These are phyloP conservation scores for Scaptomyza tumidula DNA, from an alignment of 2,888 invertebrate genomes.

Conservation along the genomic window DNA sequence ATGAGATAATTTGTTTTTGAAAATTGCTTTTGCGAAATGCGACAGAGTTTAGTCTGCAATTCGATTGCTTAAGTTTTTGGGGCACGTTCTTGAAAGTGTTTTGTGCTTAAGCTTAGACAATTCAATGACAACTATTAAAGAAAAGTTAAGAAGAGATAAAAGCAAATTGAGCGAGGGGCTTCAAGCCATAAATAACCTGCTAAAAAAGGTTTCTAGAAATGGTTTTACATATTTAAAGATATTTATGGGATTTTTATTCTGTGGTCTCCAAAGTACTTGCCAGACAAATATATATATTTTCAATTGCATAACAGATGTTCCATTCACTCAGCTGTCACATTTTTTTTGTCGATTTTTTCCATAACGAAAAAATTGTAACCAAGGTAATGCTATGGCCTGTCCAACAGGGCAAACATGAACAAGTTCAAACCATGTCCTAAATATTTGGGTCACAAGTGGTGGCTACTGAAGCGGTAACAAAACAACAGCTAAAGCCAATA, in stretches of 20 bases:
- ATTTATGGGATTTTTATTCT: too few relatives aligned
- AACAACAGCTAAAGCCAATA: conserved; percentile 35
- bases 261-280: too few relatives aligned
- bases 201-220: background rate
- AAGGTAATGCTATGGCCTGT: conserved; percentile 30
- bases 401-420: conserved; percentile 32
- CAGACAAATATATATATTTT: background rate
- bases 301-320: conserved; percentile 28
- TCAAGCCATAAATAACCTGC: too few relatives aligned
- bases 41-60: conserved; percentile 10
- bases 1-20: conserved; percentile 50
- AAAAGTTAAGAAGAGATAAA: background rate
- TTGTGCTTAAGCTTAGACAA: background rate
- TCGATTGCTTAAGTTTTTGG: conserved; percentile 25
- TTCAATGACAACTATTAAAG: background rate
- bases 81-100: background rate
- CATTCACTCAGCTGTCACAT: conserved; percentile 13
- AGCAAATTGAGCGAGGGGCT: too few relatives aligned
- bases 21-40: conserved; percentile 26
- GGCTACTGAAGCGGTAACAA: conserved; percentile 27
- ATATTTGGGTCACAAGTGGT: conserved; percentile 47
- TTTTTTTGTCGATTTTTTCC: background rate
- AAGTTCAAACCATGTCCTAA: conserved; percentile 44
- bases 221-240: too few relatives aligned
- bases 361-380: conserved; percentile 28